Base-by-base conservation (phyloP, 2,113 vertebrate genomes). In the Leucosticte australis region DNA sequence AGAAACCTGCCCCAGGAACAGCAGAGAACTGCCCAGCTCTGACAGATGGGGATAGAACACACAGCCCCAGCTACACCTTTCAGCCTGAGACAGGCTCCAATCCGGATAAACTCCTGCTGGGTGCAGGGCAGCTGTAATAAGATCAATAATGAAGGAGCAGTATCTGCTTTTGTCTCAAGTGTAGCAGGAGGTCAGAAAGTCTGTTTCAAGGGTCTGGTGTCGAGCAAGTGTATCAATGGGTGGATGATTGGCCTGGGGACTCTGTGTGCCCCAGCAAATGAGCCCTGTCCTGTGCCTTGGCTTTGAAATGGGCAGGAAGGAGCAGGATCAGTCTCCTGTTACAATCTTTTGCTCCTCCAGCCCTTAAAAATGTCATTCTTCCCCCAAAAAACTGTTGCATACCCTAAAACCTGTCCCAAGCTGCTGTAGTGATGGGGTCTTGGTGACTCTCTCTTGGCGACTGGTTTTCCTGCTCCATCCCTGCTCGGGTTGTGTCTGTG, bases 91-190 rank as follows among this genome's bases (percentile, higher is more conserved):
- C 56, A 57, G 10, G 2, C 23, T 74, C 10, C 0, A 0, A 5
- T 19, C 21, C 41, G 53, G 30, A 19, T 47, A 4, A 35, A 19
- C 11, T 17, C 1, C 41, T 18, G 21, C 14, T 2, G 6, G 16
- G 8, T 11, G 27, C 9, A 22, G 52, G 2, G 62, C 10, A 52
- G 33, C 26, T 50, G 42, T 30, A 28, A 11, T 30, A 14, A 1
- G 1, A 3, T 2, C 1, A 11, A 1, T 8, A 44, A 7, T 2
- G 10, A 7, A 37, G 13, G 7, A 76, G 11, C 3, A 1, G 2
- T 24, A 1, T 16, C 13, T 78, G 19, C 42, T 49, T 33, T 7
- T 31, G 11, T 30, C 28, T 31, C 8, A 4, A 7, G 4, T 6
- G 0, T 6, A 6, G 4, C 0, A 0, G 13, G 15, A 14, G 17